A percentile compares a stretch with the other conserved stretches of the same genome.
phyloP scores from a whole-genome alignment of 2,113 vertebrate genomes.

The Hirundichthys speculiger region DNA sequence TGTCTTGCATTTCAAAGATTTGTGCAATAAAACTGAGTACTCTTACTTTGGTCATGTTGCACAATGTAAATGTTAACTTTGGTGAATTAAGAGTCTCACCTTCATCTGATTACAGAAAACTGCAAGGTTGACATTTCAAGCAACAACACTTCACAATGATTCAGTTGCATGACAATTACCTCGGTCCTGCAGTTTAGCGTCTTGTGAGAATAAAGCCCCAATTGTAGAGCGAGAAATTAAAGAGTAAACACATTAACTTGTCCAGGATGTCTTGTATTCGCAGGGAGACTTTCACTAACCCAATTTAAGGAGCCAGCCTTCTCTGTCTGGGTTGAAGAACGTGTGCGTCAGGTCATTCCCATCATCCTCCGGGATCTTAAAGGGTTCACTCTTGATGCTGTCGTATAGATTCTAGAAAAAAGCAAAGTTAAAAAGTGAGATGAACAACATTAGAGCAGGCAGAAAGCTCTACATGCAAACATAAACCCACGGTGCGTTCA shows the following conservation, averaged over 20 bases:
- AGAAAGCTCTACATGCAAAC: slow-evolving; percentile 13
- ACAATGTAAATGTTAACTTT: too few species aligned
- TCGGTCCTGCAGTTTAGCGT: neutral
- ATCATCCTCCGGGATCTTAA: slow-evolving; percentile 98
- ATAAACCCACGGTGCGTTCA: too few species aligned
- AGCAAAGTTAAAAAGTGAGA: neutral
- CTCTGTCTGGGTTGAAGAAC: slow-evolving; percentile 98
- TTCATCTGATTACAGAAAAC: too few species aligned
- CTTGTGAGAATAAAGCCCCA: slow-evolving; percentile 7
- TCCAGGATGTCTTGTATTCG: slow-evolving; percentile 31
- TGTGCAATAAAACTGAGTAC: too few species aligned
- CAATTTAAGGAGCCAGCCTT: slow-evolving; percentile 98
- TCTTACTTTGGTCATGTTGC: too few species aligned
- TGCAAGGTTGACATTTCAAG: too few species aligned
- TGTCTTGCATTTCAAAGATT: too few species aligned
- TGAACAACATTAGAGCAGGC: neutral
- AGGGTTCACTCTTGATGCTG: slow-evolving; percentile 98
- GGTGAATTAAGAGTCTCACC: too few species aligned
- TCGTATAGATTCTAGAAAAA: slow-evolving; percentile 93
- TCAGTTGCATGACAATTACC: too few species aligned
- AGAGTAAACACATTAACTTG: slow-evolving; percentile 33
- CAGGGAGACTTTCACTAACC: slow-evolving; percentile 81
- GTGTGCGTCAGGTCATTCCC: slow-evolving; percentile 98
- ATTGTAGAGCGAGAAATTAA: neutral
- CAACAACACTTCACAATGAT: too few species aligned